phyloP scores from a whole-genome alignment of 1,140 invertebrate genomes.

The Hydropsyche tenuis region DNA sequence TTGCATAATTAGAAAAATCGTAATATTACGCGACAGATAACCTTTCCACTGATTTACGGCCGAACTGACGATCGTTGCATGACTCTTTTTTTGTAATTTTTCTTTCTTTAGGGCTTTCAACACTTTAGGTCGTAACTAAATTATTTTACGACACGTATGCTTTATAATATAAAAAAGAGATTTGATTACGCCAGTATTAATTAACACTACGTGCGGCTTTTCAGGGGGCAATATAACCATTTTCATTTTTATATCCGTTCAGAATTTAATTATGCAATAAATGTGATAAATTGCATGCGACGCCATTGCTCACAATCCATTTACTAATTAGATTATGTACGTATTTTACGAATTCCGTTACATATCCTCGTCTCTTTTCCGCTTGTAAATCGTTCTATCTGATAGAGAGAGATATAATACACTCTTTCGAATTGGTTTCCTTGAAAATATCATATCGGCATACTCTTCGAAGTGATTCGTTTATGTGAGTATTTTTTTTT shows the following conservation, averaged over 20 bases:
- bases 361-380: not conserved
- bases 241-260: conserved; percentile 1
- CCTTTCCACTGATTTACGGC: no score
- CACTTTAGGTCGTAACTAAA: no score
- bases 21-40: no score
- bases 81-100: no score
- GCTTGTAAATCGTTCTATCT: not conserved
- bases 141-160: no score
- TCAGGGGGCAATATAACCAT: not conserved
- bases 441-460: conserved; percentile 17
- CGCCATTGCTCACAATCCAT: conserved; percentile 1
- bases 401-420: no score
- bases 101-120: no score
- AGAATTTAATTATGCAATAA: conserved; percentile 23
- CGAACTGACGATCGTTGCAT: no score
- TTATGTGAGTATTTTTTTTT: not conserved
- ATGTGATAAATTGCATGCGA: conserved; percentile 21
- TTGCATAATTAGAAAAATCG: no score
- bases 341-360: not conserved
- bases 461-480: conserved; percentile 1
- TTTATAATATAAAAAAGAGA: not conserved
- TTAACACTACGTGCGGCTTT: not conserved
- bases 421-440: no score
- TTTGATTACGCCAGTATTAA: not conserved
- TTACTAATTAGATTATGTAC: conserved; percentile 16